These are phyloP conservation scores for Deroptyus accipitrinus DNA, from an alignment of 2,113 vertebrate genomes.

Conservation along the genomic window DNA sequence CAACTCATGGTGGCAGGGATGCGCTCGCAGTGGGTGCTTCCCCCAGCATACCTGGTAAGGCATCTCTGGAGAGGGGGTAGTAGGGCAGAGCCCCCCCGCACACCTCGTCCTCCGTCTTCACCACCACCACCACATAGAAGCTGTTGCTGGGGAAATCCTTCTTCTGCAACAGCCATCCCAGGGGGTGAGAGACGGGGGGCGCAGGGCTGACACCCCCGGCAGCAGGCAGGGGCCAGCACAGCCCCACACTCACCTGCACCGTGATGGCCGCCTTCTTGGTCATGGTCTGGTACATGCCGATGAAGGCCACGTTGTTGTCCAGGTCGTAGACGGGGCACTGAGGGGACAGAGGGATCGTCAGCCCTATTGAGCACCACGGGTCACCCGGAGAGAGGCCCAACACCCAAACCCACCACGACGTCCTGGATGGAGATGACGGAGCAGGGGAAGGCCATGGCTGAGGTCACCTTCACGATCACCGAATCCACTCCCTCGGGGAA, in stretches of 20 bases:
- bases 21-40: background rate
- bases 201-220: background rate
- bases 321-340: slow-evolving; percentile 96
- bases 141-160: slow-evolving; percentile 95
- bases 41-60: background rate
- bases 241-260: slow-evolving; percentile 83
- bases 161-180: slow-evolving; percentile 66
- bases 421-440: slow-evolving; percentile 97
- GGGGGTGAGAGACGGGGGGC: background rate
- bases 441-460: slow-evolving; percentile 84
- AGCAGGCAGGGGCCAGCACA: background rate
- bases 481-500: too few relatives aligned
- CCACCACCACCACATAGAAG: slow-evolving; percentile 97
- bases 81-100: slow-evolving; percentile 88
- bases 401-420: slow-evolving; percentile 81
- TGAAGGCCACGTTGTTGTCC: slow-evolving; percentile 98
- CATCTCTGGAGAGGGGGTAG: slow-evolving; percentile 82
- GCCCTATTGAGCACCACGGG: rapidly evolving
- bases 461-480: too few relatives aligned
- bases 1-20: rapidly evolving
- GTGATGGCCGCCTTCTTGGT: slow-evolving; percentile 97
- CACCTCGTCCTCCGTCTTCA: slow-evolving; percentile 94
- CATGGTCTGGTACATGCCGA: slow-evolving; percentile 98
- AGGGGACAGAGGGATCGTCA: background rate
- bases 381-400: rapidly evolving